Evolutionary conservation across 2,797 vertebrate genomes (phyloP), one percentile per base, ranked within the genome.

Genomic region (Ctenopoma kingsleyae): DNA sequence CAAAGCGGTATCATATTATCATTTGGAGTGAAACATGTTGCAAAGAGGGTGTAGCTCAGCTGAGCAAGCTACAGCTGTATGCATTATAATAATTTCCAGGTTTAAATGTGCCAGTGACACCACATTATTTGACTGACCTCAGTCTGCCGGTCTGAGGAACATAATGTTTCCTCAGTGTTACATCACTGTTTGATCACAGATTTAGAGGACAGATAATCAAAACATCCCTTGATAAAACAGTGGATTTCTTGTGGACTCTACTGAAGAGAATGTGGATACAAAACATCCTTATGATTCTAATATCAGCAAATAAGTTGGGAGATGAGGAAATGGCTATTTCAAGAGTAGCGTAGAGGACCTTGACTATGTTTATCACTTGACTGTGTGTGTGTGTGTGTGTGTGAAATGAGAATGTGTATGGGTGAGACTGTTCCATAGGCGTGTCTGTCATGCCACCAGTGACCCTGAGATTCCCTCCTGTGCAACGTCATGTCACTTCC

Each of bases 401-500:
- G 67, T 71, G 63, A 82, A 83, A 58, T 51, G 19, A 78, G 69
- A 71, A 75, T 71, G 67, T 82, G 80, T 62, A 48, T 83, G 64
- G 78, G 71, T 56, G 72, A 72, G 80, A 87, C 80, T 30, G 77
- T 85, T 88, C 86, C 92, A 91, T 87, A 90, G 93, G 93, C 89
- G 94, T 95, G 95, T 93, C 94, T 81, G 79, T 88, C 80, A 85
- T 80, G 90, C 88, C 51, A 84, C 89, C 89, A 81, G 89, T 93
- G 84, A 91, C 89, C 94, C 93, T 90, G 62, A 89, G 86, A 85
- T 81, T 92, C 88, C 91, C 94, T 87, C 73, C 79, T 61, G 80
- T 91, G 92, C 92, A 75, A 94, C 91, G 89, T 91, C 94, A 94
- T 92, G 74, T 87, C 81, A 92, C 91, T 97, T 98, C 97, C 97